Conservation (phyloP, 2,888 invertebrate species). For the Gisinianus flammeolus region DNA sequence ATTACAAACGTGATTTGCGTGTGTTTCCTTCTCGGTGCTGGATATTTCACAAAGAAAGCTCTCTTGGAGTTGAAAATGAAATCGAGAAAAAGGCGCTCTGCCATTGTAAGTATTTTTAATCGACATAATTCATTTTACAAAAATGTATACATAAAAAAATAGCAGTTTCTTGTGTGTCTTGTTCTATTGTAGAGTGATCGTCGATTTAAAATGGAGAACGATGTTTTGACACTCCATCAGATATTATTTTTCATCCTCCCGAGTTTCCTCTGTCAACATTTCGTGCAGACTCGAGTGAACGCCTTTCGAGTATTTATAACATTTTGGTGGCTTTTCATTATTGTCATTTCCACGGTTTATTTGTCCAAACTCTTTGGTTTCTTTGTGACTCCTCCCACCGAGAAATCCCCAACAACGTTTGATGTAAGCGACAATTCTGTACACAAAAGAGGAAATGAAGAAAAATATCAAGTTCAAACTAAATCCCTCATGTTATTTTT, state of each 20-base stretch:
- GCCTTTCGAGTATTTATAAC: not conserved
- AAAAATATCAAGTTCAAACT: too few species aligned
- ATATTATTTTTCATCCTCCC: not conserved
- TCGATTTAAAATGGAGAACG: too few species aligned
- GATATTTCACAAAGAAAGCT: not conserved
- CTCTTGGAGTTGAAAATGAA: not conserved
- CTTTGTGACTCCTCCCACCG: not conserved
- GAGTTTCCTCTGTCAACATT: not conserved
- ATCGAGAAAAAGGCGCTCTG: too few species aligned
- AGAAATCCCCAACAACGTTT: not conserved
- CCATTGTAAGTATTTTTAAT: too few species aligned
- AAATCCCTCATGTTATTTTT: too few species aligned
- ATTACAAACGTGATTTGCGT: not conserved
- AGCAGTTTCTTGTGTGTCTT: too few species aligned
- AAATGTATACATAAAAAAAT: too few species aligned
- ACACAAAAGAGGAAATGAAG: not conserved
- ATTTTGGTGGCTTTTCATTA: slow-evolving; percentile 6
- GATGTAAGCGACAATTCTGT: not conserved
- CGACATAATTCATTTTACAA: too few species aligned
- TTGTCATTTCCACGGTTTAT: slow-evolving; percentile 7
- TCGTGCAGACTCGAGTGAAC: not conserved
- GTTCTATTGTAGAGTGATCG: too few species aligned
- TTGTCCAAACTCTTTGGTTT: not conserved
- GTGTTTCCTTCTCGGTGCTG: not conserved
- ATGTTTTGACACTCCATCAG: not conserved